Conservation (phyloP, 2,797 vertebrate genomes). For the Tapirus indicus region DNA sequence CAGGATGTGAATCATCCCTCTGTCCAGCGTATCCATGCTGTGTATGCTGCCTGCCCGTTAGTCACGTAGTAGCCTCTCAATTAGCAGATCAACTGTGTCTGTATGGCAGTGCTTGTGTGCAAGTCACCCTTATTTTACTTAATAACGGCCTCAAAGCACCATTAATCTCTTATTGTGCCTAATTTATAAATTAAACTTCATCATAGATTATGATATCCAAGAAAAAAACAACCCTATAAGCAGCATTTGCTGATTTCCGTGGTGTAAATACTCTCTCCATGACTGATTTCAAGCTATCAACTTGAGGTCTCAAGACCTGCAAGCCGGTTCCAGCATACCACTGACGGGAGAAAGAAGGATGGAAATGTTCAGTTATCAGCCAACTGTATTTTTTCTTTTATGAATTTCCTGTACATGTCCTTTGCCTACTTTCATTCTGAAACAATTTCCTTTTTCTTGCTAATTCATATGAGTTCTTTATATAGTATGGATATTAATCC, state of each 20-base stretch:
- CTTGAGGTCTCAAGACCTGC: not conserved
- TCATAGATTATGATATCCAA: too few relatives aligned
- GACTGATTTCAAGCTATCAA: conserved; percentile 10
- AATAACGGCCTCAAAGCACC: too few relatives aligned
- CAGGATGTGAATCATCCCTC: too few relatives aligned
- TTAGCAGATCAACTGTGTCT: too few relatives aligned
- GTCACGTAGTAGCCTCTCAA: too few relatives aligned
- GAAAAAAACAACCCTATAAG: not conserved
- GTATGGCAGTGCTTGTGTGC: too few relatives aligned
- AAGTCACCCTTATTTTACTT: too few relatives aligned
- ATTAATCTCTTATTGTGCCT: too few relatives aligned
- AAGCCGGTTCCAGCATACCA: not conserved
- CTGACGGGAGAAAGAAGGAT: not conserved
- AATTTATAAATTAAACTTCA: too few relatives aligned
- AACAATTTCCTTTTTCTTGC: conserved; percentile 4
- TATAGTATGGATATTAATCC: not conserved
- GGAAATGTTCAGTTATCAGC: not conserved
- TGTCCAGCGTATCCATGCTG: too few relatives aligned
- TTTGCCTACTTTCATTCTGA: not conserved
- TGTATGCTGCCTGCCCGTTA: too few relatives aligned
- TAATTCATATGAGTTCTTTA: not conserved
- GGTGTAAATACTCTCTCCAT: conserved; percentile 33
- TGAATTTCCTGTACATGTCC: not conserved
- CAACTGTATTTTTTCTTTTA: not conserved
- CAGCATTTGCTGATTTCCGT: not conserved